Evolutionary conservation across 2,888 invertebrate species (phyloP).

Genomic region (Eupithecia insigniata): DNA sequence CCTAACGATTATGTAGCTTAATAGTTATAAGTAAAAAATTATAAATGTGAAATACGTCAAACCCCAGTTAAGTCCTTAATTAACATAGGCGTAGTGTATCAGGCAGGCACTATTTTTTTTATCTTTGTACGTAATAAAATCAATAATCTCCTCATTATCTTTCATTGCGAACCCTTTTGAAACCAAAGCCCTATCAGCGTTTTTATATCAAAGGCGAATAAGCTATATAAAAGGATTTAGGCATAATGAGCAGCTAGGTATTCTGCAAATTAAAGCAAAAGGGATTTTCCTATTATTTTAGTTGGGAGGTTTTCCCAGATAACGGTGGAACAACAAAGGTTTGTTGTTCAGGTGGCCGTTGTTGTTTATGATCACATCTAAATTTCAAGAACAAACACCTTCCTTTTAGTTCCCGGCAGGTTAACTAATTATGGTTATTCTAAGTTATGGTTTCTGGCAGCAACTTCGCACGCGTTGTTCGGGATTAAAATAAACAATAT

Average conservation of each 20-base stretch:
- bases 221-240: constrained; percentile 38
- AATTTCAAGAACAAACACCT: constrained; percentile 1
- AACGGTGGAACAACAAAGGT: constrained; percentile 23
- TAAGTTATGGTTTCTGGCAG: not conserved
- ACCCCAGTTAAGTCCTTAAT: not conserved
- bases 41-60: not conserved
- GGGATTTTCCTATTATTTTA: constrained; percentile 47
- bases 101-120: too few relatives aligned
- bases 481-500: not conserved
- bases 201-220: constrained; percentile 38
- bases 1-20: not conserved
- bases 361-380: constrained; percentile 1
- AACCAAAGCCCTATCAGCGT: constrained; percentile 40
- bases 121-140: constrained; percentile 55
- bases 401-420: not conserved
- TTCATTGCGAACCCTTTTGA: constrained; percentile 44
- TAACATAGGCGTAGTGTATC: not conserved
- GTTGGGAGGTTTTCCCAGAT: constrained; percentile 22
- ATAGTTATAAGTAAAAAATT: not conserved
- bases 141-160: constrained; percentile 40
- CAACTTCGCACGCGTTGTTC: not conserved
- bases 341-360: not conserved
- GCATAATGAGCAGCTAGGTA: constrained; percentile 48
- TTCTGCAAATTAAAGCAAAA: constrained; percentile 55
- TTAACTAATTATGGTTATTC: not conserved